Base-by-base conservation (phyloP, 2,797 vertebrate species). In the Serranus cabrilla region DNA sequence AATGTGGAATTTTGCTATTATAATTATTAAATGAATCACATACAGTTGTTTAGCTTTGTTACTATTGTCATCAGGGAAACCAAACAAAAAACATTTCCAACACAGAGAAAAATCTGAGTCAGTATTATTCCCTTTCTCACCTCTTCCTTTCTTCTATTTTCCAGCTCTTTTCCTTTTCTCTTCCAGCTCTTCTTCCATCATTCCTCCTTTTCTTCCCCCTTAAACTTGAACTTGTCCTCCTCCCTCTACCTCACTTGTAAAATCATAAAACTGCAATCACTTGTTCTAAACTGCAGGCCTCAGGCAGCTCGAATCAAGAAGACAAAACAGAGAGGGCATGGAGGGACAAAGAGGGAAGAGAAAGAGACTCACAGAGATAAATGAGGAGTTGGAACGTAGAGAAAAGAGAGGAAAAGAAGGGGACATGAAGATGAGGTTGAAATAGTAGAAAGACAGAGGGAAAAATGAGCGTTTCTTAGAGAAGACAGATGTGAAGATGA, bases 401-500 rank as follows among this genome's bases (percentile, higher is more conserved):
- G 11, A 11, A 64, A 59, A 11, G 45, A 63, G n/a, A 27, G 7
- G 59, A 64, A 17, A 21, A 40, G 43, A 42, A 11, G 31, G 14
- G 45, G 59, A 57, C 31, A 57, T 47, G 23, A 68, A 63, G 25
- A 71, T 58, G 43, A 66, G n/a, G 42, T 2, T 78, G 14, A 76
- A 74, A 70, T 34, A 1, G 25, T 12, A 54, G 31, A 47, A 40
- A 60, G 47, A 66, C 40, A 17, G 25, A 63, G 14, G 7, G 12
- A 71, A 25, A 62, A 51, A 73, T 27, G 1, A 37, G 0, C 9
- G 1, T 42, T 31, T 21, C 11, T 27, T 0, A 34, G 13, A 59
- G 47, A 50, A 49, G 51, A 74, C 20, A 49, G 56, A 78, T 62
- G 68, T 61, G 49, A 75, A 21, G 18, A 46, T 64, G 56, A 83